Evolutionary conservation across 2,888 invertebrate genomes (phyloP).

Genomic region (Ectobius pallidus): DNA sequence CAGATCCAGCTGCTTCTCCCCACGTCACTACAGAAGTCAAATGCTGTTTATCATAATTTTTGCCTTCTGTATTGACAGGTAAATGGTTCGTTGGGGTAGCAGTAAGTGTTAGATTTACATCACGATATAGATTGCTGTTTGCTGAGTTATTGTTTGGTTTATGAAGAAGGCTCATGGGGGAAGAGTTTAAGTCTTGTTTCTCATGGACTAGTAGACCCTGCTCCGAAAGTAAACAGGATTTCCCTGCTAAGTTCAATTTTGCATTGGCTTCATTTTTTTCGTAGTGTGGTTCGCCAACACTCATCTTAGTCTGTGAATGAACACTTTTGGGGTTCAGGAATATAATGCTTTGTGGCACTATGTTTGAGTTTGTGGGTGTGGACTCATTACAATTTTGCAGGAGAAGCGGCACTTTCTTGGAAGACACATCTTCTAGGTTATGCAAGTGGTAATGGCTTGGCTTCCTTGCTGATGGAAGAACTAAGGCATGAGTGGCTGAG

Average conservation of each 20-base stretch:
- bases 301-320: not conserved
- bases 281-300: not conserved
- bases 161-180: slow-evolving; percentile 11
- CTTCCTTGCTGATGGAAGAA: not conserved
- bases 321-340: not conserved
- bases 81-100: not conserved
- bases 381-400: slow-evolving; percentile 27
- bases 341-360: not conserved
- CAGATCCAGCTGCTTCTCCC: slow-evolving; percentile 15
- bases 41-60: slow-evolving; percentile 30
- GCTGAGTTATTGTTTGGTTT: slow-evolving; percentile 20
- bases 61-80: not conserved
- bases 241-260: slow-evolving; percentile 25
- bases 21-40: slow-evolving; percentile 17
- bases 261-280: slow-evolving; percentile 34
- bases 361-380: not conserved
- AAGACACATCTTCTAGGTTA: slow-evolving; percentile 17
- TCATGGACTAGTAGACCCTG: slow-evolving; percentile 24
- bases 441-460: slow-evolving; percentile 7
- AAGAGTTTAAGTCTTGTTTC: not conserved
- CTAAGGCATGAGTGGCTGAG: slow-evolving; percentile 3
- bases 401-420: slow-evolving; percentile 36
- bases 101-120: slow-evolving; percentile 27
- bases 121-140: slow-evolving; percentile 19
- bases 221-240: slow-evolving; percentile 2